Conservation (phyloP, 2,113 vertebrate species). For the Sakesphorus luctuosus region DNA sequence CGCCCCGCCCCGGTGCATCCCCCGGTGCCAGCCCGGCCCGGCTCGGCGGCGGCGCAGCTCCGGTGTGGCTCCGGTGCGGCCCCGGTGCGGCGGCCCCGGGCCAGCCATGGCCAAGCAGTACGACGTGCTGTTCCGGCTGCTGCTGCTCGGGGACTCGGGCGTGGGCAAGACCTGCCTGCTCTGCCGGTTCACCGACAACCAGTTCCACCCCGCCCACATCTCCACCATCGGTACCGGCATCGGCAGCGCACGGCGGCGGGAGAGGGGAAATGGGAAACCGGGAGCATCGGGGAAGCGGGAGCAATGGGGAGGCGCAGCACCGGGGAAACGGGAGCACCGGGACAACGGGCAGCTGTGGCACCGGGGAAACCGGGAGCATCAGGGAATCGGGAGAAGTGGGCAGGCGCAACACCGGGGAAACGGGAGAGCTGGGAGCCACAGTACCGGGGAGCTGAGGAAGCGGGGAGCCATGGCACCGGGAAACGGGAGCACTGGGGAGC, state of each 20-base stretch:
- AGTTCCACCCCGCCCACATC: conserved; percentile 91
- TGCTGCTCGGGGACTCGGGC: conserved; percentile 91
- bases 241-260: background rate
- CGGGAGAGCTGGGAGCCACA: background rate
- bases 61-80: no score
- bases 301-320: background rate
- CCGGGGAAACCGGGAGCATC: background rate
- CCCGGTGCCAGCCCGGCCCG: no score
- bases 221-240: conserved; percentile 90
- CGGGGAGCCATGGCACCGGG: background rate
- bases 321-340: background rate
- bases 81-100: no score
- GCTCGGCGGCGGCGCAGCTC: no score
- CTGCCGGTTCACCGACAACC: conserved; percentile 91
- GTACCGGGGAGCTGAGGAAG: background rate
- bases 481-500: background rate
- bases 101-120: conserved; percentile 76
- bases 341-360: background rate
- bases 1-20: no score
- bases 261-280: background rate
- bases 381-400: background rate
- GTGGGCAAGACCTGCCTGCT: conserved; percentile 94
- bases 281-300: background rate
- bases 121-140: conserved; percentile 87
- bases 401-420: background rate